Percentiles rank a stretch among this genome's conserved stretches.
phyloP scores from a whole-genome alignment of 2,113 vertebrate genomes.

The Osmerus eperlanus region DNA sequence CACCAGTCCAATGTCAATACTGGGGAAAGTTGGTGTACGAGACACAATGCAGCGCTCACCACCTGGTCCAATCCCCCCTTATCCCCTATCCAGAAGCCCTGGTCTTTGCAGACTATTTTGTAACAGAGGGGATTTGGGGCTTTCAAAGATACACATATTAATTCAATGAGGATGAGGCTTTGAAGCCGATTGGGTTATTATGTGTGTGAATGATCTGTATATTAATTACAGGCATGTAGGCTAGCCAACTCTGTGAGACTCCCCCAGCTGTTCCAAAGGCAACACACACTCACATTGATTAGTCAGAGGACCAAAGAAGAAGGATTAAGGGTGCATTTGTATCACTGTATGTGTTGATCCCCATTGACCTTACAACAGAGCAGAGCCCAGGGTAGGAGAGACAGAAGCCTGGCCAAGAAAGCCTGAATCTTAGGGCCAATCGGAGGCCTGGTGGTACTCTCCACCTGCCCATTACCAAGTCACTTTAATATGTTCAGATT shows the following conservation, averaged over 20 bases:
- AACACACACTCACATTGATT: constrained; percentile 22
- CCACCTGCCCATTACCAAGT: neutral
- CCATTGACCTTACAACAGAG: constrained; percentile 10
- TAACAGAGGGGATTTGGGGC: constrained; percentile 1
- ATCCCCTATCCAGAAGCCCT: neutral
- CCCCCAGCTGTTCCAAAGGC: constrained; percentile 16
- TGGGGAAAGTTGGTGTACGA: neutral
- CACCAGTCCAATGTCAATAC: neutral
- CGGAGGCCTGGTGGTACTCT: neutral
- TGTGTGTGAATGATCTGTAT: constrained; percentile 15
- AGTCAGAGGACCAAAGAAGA: constrained; percentile 15
- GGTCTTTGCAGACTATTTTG: neutral
- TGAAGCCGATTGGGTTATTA: neutral
- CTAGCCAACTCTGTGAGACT: neutral
- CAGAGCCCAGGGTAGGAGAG: neutral
- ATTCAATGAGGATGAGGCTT: neutral
- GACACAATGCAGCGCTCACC: neutral
- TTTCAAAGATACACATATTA: constrained; percentile 1
- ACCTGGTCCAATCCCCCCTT: neutral
- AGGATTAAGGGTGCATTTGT: constrained; percentile 26
- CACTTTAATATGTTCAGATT: neutral
- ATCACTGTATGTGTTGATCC: constrained; percentile 22
- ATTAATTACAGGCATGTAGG: constrained; percentile 17
- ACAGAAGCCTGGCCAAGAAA: neutral
- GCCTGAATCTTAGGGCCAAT: neutral